A percentile compares a stretch with the other conserved stretches of the same genome.
Evolutionary conservation across 2,888 invertebrate genomes (phyloP).

Genomic region (Mylabris sibirica): DNA sequence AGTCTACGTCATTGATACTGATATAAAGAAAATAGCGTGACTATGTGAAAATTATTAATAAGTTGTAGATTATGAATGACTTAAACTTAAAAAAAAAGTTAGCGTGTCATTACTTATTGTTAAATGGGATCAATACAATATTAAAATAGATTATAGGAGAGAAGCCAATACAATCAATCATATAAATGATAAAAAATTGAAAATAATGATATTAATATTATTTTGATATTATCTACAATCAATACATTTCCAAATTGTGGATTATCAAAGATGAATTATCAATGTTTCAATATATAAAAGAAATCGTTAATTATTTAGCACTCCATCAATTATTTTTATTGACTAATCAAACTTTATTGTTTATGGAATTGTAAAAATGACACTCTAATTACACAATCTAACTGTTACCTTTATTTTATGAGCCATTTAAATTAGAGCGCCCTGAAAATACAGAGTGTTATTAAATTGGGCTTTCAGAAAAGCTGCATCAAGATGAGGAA

Average conservation of each 20-base stretch:
- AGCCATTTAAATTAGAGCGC: neutral
- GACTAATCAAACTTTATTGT: neutral
- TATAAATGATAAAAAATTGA: neutral
- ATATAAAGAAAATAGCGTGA: constrained; percentile 2
- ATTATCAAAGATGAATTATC: neutral
- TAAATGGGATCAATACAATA: neutral
- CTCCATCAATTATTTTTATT: neutral
- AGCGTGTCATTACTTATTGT: neutral
- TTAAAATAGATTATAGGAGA: neutral
- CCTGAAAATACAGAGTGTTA: neutral
- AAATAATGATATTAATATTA: neutral
- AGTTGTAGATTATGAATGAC: neutral
- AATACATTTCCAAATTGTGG: neutral
- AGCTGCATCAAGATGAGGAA: neutral
- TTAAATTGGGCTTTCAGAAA: neutral
- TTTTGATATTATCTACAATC: neutral
- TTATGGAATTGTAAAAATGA: neutral
- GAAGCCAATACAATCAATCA: neutral
- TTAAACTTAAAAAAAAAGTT: neutral
- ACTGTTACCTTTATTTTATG: constrained; percentile 2
- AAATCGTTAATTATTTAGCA: neutral
- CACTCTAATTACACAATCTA: neutral
- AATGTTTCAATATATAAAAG: neutral
- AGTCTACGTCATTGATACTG: neutral
- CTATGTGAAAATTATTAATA: neutral